These are phyloP conservation scores for Poecile montanus DNA, from an alignment of 2,797 vertebrate species.

Conservation along the genomic window DNA sequence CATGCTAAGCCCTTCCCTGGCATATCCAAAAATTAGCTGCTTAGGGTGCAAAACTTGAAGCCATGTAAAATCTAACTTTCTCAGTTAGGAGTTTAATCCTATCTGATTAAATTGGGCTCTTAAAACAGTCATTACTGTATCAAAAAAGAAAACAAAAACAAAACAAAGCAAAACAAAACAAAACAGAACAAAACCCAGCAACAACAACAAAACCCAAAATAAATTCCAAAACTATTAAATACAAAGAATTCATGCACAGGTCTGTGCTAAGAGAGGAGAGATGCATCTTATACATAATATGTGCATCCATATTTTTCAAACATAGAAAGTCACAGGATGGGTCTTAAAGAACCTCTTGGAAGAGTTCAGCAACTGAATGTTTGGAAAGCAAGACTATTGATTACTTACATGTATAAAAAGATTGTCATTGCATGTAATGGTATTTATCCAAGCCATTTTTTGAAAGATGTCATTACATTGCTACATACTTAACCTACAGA, in stretches of 20 bases:
- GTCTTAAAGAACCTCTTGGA: not conserved
- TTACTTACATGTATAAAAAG: not conserved
- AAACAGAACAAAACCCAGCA: not conserved
- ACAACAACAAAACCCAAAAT: not conserved
- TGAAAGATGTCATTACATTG: not conserved
- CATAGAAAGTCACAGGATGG: not conserved
- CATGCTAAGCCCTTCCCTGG: not conserved
- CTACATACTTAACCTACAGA: not conserved
- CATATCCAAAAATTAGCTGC: not conserved
- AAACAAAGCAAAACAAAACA: not conserved
- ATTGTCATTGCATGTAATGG: not conserved
- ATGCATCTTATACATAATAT: not conserved
- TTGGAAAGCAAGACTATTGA: rapidly evolving
- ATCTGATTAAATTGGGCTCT: not conserved
- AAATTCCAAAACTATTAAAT: not conserved
- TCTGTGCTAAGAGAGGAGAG: not conserved
- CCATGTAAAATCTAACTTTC: not conserved
- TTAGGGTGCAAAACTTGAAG: not conserved
- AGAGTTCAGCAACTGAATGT: not conserved
- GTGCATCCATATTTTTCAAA: too few species aligned
- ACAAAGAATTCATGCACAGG: not conserved
- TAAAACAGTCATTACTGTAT: not conserved
- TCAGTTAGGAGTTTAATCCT: not conserved
- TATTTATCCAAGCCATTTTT: not conserved
- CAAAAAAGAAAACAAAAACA: not conserved